Evolutionary conservation across 2,113 vertebrate genomes (phyloP), one percentile per base, ranked within the genome.

Genomic region (Glaucomys volans): DNA sequence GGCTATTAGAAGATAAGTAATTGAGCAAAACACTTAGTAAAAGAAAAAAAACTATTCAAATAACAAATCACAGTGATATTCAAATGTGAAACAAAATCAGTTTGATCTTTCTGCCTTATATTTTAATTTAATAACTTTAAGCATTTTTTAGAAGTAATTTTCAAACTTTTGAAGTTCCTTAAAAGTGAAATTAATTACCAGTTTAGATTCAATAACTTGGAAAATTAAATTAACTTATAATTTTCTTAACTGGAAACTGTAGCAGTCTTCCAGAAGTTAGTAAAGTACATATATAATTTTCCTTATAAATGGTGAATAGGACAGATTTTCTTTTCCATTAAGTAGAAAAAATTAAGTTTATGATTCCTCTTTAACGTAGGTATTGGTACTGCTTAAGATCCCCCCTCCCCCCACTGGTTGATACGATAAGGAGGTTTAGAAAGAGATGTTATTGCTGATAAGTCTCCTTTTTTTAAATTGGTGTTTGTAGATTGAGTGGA

Each of bases 181-280:
- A 94, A 95, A 94, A 91, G 59, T 93, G 17, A 92, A 94, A 81
- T 95, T 94, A 96, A 91, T 88, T 87, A 79, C 18, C 16, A 93
- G 37, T 77, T 92, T 37, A 88, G 42, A 90, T 88, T 95, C 18
- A 52, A 81, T 94, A 83, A 93, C 6, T 85, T 96, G 37, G 57
- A 76, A 96, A 76, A 72, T 52, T 77, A 44, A 83, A 62, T n/a
- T 42, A 90, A 44, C 32, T 94, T 89, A 40, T 87, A 40, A 69
- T 92, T 86, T 94, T 76, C 13, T 95, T 35, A 77, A 72, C 22
- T 80, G 40, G 69, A 92, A 81, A 72, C 75, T 69, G 4, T 67
- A 47, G 0, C 14, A 95, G 42, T 87, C 42, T 84, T 80, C 4
- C 22, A 71, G 35, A 95, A 96, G 14, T 95, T 88, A 94, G 3